Evolutionary conservation across 2,888 invertebrate genomes (phyloP), one percentile per base, ranked within the genome.

Genomic region (Drosophila rellima): DNA sequence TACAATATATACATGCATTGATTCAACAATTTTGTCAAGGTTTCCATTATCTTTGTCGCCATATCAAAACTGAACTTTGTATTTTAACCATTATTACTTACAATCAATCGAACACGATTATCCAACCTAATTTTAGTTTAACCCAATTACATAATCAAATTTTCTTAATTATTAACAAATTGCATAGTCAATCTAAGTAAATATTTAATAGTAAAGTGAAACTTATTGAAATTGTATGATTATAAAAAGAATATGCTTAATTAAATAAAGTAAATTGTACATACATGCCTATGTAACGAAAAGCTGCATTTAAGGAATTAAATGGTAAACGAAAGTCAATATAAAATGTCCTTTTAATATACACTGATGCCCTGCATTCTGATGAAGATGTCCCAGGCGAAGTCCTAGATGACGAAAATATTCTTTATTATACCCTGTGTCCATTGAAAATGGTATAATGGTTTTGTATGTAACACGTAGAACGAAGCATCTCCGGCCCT

Each of bases 11-110:
- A 40, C 26, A 33, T 47, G 29, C 55, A 62, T 48, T 17, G 45
- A 70, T 52, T 52, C 23, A 48, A 45, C 52, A 63, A 61, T 64
- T 52, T 47, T 54, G 52, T 73, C 51, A 51, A 75, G 70, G 72
- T 85, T 87, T 74, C 61, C 63, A 65, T 64, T 70, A 73, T 73
- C 82, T 75, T 75, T 85, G 70, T 76, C 90, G 83, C 83, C 83
- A 83, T 83, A 89, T 88, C 90, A 82, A 67, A 74, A 78, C 62
- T 60, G 61, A 89, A 84, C 88, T 70, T 79, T 81, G 71, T 86
- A 80, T 86, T 86, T 70, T 81, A 78, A 70, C 68, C 70, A 57
- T 66, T 66, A 60, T 70, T 45, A 55, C 59, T 66, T 33, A 63
- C 52, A 73, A 66, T 61, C 54, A 60, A 54, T 65, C 51, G 37